Base-by-base conservation (phyloP, 1,140 invertebrate species). In the Theocolax elegans region DNA sequence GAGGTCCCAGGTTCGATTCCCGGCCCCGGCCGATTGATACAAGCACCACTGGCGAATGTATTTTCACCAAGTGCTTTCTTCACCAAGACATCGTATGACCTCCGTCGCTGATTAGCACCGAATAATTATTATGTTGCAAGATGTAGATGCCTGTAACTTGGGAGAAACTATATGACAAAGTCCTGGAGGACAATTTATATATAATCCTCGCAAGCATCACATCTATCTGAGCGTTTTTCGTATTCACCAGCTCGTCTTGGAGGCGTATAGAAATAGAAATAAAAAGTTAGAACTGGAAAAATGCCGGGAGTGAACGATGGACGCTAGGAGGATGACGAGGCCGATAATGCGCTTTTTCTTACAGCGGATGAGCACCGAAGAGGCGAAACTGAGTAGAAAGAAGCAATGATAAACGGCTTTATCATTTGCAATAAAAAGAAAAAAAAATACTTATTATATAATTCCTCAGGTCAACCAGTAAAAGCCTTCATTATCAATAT, bases 321-420 rank as follows among this genome's bases (percentile, higher is more conserved):
- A 56, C n/a, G 40, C 0, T 13, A 19, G 3, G 31, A 49, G 48
- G 38, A 15, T 46, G 51, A 9, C 1, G n/a, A 58, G 27, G 7
- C 19, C 67, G 49, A 60, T 70, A 70, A 70, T 63, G 67, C 40
- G 29, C 42, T 46, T 70, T 56, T 56, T 70, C 51, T n/a, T 25
- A n/a, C 25, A 27, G 13, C 38, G 40, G 27, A 62, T 69, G 67
- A 62, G 46, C 35, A 15, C n/a, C 19, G 44, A 21, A n/a, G 44
- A 40, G 48, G 2, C 35, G 6, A 7, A 7, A 2, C n/a, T 15
- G n/a, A 17, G 35, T n/a, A 44, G 49, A 10, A 64, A 42, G 44
- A 48, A 56, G 17, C 23, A 63, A 70, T 63, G 67, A 70, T 63
- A 70, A 70, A 70, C 59, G 59, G 59, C 67, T 63, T 63, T 70